Evolutionary conservation across 2,113 vertebrate genomes (phyloP).

Genomic region (Melanotaenia duboulayi): DNA sequence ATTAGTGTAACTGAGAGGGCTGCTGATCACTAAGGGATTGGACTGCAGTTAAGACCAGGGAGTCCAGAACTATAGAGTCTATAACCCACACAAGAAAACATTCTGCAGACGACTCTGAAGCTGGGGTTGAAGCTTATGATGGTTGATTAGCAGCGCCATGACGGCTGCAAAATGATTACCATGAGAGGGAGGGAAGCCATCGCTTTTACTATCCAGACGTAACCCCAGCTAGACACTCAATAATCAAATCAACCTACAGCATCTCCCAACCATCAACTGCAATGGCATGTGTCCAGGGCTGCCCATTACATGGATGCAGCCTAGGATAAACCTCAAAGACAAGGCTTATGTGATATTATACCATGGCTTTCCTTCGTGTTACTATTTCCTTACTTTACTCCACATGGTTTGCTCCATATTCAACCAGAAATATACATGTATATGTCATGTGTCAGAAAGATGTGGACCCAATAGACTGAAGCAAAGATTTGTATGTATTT

Average conservation of each 20-base stretch:
- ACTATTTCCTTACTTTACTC: constrained; percentile 17
- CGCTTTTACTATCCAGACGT: constrained; percentile 38
- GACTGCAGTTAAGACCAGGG: constrained; percentile 28
- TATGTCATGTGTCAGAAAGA: constrained; percentile 28
- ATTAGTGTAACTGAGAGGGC: constrained; percentile 69
- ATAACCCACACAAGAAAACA: constrained; percentile 57
- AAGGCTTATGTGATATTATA: constrained; percentile 36
- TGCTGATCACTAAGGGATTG: constrained; percentile 66
- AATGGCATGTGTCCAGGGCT: constrained; percentile 70
- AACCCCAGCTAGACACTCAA: constrained; percentile 65
- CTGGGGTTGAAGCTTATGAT: constrained; percentile 76
- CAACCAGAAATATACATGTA: constrained; percentile 41
- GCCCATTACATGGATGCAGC: constrained; percentile 32
- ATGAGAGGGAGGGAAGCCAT: constrained; percentile 13
- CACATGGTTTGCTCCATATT: constrained; percentile 33
- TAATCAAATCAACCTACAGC: constrained; percentile 77
- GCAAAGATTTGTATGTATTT: constrained; percentile 28
- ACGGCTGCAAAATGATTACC: constrained; percentile 76
- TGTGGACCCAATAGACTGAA: constrained; percentile 22
- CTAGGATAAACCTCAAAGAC: constrained; percentile 41
- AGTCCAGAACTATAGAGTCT: constrained; percentile 62
- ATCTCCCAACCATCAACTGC: constrained; percentile 84
- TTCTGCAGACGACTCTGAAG: constrained; percentile 54
- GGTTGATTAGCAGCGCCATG: constrained; percentile 84
- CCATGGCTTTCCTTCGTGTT: constrained; percentile 21